phyloP scores from a whole-genome alignment of 2,888 invertebrate genomes.

The Ceraclea dissimilis region DNA sequence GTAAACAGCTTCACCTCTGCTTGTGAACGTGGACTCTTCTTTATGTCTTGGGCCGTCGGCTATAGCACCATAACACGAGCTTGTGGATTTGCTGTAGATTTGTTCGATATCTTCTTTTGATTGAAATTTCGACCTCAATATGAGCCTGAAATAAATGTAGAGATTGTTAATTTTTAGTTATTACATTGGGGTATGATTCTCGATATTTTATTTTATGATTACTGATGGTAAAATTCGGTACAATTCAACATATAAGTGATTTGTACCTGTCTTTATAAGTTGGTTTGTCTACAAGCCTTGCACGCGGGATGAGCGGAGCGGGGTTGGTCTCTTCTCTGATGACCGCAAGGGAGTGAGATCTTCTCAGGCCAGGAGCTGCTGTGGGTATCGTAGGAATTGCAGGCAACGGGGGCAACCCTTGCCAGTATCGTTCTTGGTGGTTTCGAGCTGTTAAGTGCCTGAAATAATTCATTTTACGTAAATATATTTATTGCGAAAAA shows the following conservation, averaged over 20 bases:
- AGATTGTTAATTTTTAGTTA: too few relatives aligned
- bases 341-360: conserved; percentile 66
- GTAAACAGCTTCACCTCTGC: conserved; percentile 12
- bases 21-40: conserved; percentile 26
- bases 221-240: too few relatives aligned
- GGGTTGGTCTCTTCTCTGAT: conserved; percentile 71
- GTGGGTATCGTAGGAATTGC: conserved; percentile 28
- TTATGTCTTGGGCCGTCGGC: conserved; percentile 35
- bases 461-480: background rate
- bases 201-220: too few relatives aligned
- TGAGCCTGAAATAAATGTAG: conserved; percentile 2
- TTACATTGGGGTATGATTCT: too few relatives aligned
- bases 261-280: conserved; percentile 63
- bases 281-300: conserved; percentile 69
- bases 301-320: conserved; percentile 73
- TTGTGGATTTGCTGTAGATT: conserved; percentile 44
- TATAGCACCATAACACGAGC: conserved; percentile 46
- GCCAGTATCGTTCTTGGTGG: conserved; percentile 23
- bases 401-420: conserved; percentile 31
- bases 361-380: conserved; percentile 49
- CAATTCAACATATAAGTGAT: background rate
- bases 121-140: conserved; percentile 35
- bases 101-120: conserved; percentile 47
- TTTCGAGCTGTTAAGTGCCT: conserved; percentile 22
- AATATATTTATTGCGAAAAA: too few relatives aligned